Evolutionary conservation across 2,113 vertebrate genomes (phyloP), one percentile per base, ranked within the genome.

Genomic region (Pelecanus crispus): DNA sequence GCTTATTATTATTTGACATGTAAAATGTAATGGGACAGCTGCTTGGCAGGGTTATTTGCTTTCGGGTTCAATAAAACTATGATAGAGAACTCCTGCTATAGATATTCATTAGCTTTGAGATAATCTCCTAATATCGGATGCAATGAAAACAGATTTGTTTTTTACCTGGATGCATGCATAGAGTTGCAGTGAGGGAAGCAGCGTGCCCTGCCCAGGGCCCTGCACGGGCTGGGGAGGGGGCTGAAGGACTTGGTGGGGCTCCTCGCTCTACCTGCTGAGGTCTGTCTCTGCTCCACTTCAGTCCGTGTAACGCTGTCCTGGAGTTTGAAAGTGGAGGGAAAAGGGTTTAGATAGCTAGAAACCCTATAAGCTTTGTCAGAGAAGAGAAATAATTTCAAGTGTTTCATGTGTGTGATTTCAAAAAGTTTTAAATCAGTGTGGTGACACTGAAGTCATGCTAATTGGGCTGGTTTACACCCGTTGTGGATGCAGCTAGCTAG

Each of bases 241-340:
- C 62, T 77, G 62, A 21, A n/a, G 44, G 16, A 29, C 18, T 36
- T 0, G 0, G 13, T 38, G 34, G 49, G 29, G 24, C 40, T 67
- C 18, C 31, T 59, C 36, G 66, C 19, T 44, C 38, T 38, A 16
- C 28, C 58, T 53, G 21, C 62, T 53, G 40, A 70, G 26, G 31
- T 55, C 26, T n/a, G 11, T 44, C 11, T 36, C 61, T 71, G 68
- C n/a, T 86, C 50, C 0, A 0, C 45, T 80, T 90, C 45, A 20
- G 32, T 9, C 74, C 0, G 0, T 31, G 31, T 40, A 47, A 44
- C 1, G 12, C 77, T 52, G 13, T 55, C 34, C 59, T 65, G 81
- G 44, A 61, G n/a, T 81, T 9, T 52, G 52, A 67, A 75, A 15
- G 38, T 63, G 34, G 20, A 78, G 28, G 28, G 34, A 81, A 74